Percentiles rank a stretch among this genome's conserved stretches.
Evolutionary conservation across 2,113 vertebrate genomes (phyloP).

Genomic region (Pithys albifrons): DNA sequence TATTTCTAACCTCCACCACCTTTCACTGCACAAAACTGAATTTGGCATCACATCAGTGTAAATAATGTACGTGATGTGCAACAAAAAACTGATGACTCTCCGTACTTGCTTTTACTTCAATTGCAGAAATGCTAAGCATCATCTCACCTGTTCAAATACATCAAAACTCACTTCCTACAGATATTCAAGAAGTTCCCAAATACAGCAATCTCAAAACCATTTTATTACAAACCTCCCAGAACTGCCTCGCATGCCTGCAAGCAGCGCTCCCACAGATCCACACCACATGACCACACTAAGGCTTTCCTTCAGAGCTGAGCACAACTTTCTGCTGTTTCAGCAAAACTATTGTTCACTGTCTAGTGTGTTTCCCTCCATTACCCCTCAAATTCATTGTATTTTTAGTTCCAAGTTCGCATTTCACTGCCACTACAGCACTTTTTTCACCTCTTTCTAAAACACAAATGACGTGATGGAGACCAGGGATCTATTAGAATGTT

Average conservation of each 20-base stretch:
- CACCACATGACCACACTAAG: background rate
- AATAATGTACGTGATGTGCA: background rate
- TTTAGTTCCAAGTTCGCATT: background rate
- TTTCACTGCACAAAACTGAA: background rate
- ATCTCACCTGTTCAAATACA: background rate
- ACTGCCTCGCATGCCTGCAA: background rate
- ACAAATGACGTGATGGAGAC: background rate
- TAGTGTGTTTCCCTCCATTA: rapidly evolving
- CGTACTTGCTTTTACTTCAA: background rate
- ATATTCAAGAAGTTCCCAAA: background rate
- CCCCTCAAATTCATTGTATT: background rate
- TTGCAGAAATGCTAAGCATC: background rate
- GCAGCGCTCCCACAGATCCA: background rate
- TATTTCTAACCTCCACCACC: background rate
- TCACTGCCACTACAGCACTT: background rate
- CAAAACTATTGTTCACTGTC: background rate
- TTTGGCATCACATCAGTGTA: background rate
- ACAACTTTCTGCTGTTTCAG: background rate
- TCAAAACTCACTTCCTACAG: background rate
- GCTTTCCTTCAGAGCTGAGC: background rate
- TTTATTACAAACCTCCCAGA: background rate
- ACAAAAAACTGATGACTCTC: background rate
- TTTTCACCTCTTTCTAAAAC: background rate
- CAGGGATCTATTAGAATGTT: background rate
- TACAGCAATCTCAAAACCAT: background rate